These are phyloP conservation scores for Drosophila diplacantha DNA, from an alignment of 2,888 invertebrate species.

Conservation along the genomic window DNA sequence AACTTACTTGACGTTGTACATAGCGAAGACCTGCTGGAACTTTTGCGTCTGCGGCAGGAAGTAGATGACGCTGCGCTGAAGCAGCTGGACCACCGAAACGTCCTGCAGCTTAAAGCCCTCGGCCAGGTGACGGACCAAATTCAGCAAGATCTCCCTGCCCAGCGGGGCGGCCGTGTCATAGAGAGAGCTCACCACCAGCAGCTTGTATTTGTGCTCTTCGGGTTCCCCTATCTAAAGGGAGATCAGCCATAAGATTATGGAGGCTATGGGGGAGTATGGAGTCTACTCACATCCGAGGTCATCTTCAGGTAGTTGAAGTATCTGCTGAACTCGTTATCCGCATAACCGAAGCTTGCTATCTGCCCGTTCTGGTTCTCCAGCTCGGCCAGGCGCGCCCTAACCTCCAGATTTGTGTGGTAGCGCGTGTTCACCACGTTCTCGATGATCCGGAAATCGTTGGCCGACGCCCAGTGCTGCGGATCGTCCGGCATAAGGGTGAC, in stretches of 20 bases:
- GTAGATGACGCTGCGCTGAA: conserved; percentile 87
- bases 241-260: not conserved
- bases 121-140: conserved; percentile 89
- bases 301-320: conserved; percentile 85
- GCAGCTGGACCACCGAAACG: conserved; percentile 81
- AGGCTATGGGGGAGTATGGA: not conserved
- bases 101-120: conserved; percentile 85
- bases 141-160: conserved; percentile 89
- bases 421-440: conserved; percentile 83
- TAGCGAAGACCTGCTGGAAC: conserved; percentile 64
- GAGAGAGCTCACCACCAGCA: conserved; percentile 90
- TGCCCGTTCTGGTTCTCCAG: conserved; percentile 84
- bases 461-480: conserved; percentile 89
- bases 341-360: conserved; percentile 84
- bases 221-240: conserved; percentile 83
- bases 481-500: conserved; percentile 90
- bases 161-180: conserved; percentile 87
- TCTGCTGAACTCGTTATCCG: conserved; percentile 83
- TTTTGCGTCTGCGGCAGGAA: conserved; percentile 82
- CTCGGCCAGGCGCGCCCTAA: conserved; percentile 82
- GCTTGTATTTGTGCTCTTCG: conserved; percentile 89
- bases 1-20: conserved; percentile 73
- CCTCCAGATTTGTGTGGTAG: conserved; percentile 83
- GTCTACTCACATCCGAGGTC: conserved; percentile 82
- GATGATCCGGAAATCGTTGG: conserved; percentile 86